These are phyloP conservation scores for Myotis planiceps DNA, from an alignment of 2,797 vertebrate genomes.

Conservation along the genomic window DNA sequence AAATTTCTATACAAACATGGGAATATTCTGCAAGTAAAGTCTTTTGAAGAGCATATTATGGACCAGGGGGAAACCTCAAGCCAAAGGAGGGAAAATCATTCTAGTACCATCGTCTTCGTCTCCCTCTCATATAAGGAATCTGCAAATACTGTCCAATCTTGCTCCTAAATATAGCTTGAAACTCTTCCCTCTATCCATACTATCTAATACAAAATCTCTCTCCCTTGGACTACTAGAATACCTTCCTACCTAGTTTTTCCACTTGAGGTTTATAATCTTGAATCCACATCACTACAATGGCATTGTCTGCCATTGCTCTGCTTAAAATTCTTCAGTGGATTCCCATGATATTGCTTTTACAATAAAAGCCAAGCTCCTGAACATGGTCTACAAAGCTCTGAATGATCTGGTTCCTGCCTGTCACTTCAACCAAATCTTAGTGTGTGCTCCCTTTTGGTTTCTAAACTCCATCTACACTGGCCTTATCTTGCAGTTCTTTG, in stretches of 20 bases:
- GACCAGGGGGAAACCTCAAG: neutral
- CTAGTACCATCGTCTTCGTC: neutral
- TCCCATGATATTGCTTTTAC: neutral
- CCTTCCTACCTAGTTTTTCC: neutral
- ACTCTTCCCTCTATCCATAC: neutral
- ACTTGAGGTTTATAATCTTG: neutral
- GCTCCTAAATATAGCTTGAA: neutral
- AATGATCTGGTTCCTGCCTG: neutral
- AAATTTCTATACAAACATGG: neutral
- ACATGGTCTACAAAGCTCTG: neutral
- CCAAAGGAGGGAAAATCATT: neutral
- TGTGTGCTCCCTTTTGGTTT: neutral
- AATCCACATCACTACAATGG: neutral
- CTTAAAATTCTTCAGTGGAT: neutral
- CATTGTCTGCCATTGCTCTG: neutral
- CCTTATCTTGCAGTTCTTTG: neutral
- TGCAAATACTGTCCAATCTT: neutral
- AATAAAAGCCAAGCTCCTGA: neutral
- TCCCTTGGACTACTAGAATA: neutral
- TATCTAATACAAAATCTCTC: neutral
- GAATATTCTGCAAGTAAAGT: neutral
- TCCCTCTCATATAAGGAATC: neutral
- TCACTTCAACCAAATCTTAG: neutral
- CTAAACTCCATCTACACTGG: neutral
- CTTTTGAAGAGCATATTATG: neutral